These are phyloP conservation scores for Hestina assimilis DNA, from an alignment of 1,140 invertebrate species.

Conservation along the genomic window DNA sequence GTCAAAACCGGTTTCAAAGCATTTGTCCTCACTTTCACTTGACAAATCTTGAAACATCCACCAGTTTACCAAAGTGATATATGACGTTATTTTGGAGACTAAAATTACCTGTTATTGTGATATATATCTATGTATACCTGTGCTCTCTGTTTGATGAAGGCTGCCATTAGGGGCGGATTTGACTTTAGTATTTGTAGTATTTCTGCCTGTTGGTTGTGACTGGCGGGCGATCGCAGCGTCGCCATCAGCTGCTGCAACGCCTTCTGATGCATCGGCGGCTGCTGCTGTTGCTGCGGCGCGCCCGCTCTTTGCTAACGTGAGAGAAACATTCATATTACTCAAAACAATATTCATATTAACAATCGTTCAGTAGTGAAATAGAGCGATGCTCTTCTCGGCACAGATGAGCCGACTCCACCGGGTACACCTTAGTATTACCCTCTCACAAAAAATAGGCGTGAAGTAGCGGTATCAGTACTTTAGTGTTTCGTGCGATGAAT, in stretches of 20 bases:
- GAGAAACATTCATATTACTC: background rate
- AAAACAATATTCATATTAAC: background rate
- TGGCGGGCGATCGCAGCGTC: conserved; percentile 91
- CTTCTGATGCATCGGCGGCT: conserved; percentile 83
- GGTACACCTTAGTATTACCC: too few relatives aligned
- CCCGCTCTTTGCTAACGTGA: conserved; percentile 36
- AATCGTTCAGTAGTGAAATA: too few relatives aligned
- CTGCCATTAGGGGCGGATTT: conserved; percentile 97
- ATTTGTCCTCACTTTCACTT: too few relatives aligned
- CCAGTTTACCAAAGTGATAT: too few relatives aligned
- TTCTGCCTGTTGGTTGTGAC: conserved; percentile 95
- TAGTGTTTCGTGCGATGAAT: too few relatives aligned
- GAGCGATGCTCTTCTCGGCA: too few relatives aligned
- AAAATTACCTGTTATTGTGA: background rate
- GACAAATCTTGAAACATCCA: too few relatives aligned
- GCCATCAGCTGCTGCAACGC: conserved; percentile 94
- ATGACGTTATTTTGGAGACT: too few relatives aligned
- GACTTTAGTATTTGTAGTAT: conserved; percentile 95
- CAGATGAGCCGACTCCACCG: too few relatives aligned
- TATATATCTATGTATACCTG: conserved; percentile 76
- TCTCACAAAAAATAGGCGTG: too few relatives aligned
- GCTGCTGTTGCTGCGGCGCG: conserved; percentile 55
- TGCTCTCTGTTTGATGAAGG: conserved; percentile 93
- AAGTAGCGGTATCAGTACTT: too few relatives aligned
- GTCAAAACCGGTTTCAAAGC: too few relatives aligned